Evolutionary conservation across 2,888 invertebrate genomes (phyloP).

Genomic region (Chydorus sphaericus): DNA sequence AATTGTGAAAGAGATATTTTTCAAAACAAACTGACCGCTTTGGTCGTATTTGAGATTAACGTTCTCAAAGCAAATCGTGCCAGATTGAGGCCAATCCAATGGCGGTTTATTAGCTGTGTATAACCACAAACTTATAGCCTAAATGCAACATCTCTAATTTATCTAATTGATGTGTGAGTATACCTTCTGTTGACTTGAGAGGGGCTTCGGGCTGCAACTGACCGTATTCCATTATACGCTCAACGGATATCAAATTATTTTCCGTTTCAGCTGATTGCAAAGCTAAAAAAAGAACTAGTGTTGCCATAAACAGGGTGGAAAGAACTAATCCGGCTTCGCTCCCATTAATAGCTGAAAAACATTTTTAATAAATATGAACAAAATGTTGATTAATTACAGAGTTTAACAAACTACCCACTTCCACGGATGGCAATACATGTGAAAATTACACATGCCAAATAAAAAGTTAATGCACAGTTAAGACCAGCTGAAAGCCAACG

Average conservation of each 20-base stretch:
- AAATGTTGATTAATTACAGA: not conserved
- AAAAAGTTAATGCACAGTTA: conserved; percentile 72
- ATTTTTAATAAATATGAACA: not conserved
- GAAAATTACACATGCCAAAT: conserved; percentile 69
- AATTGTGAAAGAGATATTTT: conserved; percentile 29
- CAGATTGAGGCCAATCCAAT: too few relatives aligned
- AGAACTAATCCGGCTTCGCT: conserved; percentile 25
- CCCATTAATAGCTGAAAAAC: conserved; percentile 19
- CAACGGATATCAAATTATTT: conserved; percentile 58
- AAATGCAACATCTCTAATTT: too few relatives aligned
- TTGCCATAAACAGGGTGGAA: conserved; percentile 25
- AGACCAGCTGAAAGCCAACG: conserved; percentile 88
- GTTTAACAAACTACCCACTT: conserved; percentile 28
- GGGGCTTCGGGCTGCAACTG: conserved; percentile 53
- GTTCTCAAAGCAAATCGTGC: too few relatives aligned
- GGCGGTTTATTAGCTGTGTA: too few relatives aligned
- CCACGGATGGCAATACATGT: conserved; percentile 64
- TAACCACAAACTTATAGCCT: too few relatives aligned
- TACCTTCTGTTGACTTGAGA: conserved; percentile 29
- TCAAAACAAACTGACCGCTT: conserved; percentile 33
- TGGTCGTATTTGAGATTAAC: too few relatives aligned
- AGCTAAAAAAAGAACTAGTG: conserved; percentile 52
- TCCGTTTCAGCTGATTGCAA: conserved; percentile 77
- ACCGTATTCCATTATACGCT: conserved; percentile 43
- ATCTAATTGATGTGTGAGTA: too few relatives aligned